Conservation (phyloP, 2,888 invertebrate species). For the Tetranychus piercei region DNA sequence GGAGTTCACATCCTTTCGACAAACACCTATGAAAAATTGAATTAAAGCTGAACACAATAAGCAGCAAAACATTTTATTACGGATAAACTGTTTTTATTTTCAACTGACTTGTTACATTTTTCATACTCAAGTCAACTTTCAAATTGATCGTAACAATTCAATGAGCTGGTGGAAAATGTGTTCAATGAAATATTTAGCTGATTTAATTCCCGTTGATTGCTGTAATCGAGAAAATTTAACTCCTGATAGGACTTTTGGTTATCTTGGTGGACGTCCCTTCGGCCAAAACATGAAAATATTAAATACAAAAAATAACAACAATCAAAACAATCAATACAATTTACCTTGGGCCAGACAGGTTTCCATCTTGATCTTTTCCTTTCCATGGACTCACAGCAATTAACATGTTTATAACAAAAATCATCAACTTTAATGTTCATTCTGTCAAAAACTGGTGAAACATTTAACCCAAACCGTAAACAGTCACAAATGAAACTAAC, state of each 20-base stretch:
- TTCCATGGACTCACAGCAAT: neutral
- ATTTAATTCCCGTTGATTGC: neutral
- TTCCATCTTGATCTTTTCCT: neutral
- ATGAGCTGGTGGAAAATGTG: neutral
- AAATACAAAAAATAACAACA: neutral
- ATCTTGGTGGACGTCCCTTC: neutral
- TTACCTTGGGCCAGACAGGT: neutral
- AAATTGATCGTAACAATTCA: neutral
- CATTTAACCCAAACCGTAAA: neutral
- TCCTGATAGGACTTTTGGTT: neutral
- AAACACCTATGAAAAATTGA: too few relatives aligned
- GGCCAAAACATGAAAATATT: neutral
- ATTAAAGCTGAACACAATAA: too few relatives aligned
- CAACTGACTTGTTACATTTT: too few relatives aligned
- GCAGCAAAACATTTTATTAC: too few relatives aligned
- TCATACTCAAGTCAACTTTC: too few relatives aligned
- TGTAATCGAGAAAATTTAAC: neutral
- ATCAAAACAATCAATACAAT: neutral
- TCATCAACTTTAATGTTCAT: neutral
- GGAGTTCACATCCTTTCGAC: too few relatives aligned
- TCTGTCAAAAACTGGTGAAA: neutral
- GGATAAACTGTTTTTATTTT: too few relatives aligned
- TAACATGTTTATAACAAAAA: neutral
- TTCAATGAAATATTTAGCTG: neutral
- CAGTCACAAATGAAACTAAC: neutral